A percentile compares a stretch with the other conserved stretches of the same genome.
Evolutionary conservation across 2,888 invertebrate genomes (phyloP).

Genomic region (Tyria jacobaeae): DNA sequence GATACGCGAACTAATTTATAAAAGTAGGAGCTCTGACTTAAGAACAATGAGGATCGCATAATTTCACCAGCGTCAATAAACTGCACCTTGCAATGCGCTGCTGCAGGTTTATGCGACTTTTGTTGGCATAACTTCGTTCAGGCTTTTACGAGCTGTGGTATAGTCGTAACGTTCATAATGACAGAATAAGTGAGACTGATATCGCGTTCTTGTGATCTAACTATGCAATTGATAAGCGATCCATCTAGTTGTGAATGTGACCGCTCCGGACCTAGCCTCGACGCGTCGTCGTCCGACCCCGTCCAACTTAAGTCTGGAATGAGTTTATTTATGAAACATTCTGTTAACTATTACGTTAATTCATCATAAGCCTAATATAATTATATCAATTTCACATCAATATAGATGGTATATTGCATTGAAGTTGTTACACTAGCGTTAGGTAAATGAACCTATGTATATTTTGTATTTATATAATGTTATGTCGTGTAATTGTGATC

Average conservation of each 20-base stretch:
- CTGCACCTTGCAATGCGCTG: conserved; percentile 24
- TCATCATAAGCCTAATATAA: conserved; percentile 74
- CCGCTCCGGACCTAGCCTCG: conserved; percentile 39
- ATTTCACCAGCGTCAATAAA: conserved; percentile 30
- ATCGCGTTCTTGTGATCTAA: conserved; percentile 79
- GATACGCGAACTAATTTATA: conserved; percentile 67
- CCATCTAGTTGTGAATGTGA: conserved; percentile 44
- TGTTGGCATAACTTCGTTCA: conserved; percentile 56
- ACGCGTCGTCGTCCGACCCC: conserved; percentile 26
- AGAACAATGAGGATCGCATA: conserved; percentile 62
- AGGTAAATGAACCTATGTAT: conserved; percentile 82
- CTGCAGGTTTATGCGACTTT: conserved; percentile 59
- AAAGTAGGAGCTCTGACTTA: conserved; percentile 58
- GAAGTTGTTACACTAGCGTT: conserved; percentile 80
- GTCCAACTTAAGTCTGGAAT: conserved; percentile 45
- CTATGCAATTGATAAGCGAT: conserved; percentile 58
- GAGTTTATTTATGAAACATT: conserved; percentile 72
- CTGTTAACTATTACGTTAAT: conserved; percentile 80
- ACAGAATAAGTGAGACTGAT: conserved; percentile 86
- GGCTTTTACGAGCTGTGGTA: conserved; percentile 72
- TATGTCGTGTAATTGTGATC: conserved; percentile 85
- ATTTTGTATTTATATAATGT: conserved; percentile 85
- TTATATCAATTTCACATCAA: conserved; percentile 82
- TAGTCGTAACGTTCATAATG: conserved; percentile 81
- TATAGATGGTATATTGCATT: conserved; percentile 83